These are phyloP conservation scores for Potamarius usumacintae DNA, from an alignment of 2,113 vertebrate genomes.

Conservation along the genomic window DNA sequence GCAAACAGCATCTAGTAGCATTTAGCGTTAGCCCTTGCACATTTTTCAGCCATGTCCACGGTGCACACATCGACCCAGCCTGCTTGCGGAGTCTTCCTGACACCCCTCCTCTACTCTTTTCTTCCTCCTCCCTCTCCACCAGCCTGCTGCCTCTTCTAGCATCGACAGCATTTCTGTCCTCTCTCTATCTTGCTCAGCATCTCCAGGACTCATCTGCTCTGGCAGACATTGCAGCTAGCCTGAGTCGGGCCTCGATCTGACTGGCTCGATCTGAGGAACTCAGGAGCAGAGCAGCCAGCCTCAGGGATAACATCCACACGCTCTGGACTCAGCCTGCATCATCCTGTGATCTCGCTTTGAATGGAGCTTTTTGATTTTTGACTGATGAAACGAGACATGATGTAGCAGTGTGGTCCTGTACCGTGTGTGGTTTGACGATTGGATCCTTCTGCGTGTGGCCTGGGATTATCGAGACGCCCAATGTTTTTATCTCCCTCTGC, in stretches of 20 bases:
- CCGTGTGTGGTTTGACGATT: neutral
- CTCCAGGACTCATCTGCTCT: neutral
- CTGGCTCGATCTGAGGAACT: neutral
- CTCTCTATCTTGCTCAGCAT: conserved; percentile 17
- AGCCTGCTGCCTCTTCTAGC: conserved; percentile 49
- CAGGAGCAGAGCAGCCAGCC: neutral
- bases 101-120: conserved; percentile 45
- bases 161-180: conserved; percentile 36
- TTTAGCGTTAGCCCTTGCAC: conserved; percentile 47
- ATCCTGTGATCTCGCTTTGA: neutral
- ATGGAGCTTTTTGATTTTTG: neutral
- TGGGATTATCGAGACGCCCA: neutral
- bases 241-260: conserved; percentile 4
- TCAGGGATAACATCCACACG: neutral
- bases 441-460: conserved; percentile 1
- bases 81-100: conserved; percentile 2
- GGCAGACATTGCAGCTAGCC: conserved; percentile 2
- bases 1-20: conserved; percentile 37
- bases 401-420: no score
- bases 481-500: neutral
- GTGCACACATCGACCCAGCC: conserved; percentile 21
- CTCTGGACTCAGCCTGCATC: neutral
- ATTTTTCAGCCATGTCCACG: conserved; percentile 32
- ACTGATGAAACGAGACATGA: neutral
- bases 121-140: conserved; percentile 26